A percentile compares a stretch with the other conserved stretches of the same genome.
phyloP scores from a whole-genome alignment of 2,797 vertebrate genomes.

The Gallinago stenura region DNA sequence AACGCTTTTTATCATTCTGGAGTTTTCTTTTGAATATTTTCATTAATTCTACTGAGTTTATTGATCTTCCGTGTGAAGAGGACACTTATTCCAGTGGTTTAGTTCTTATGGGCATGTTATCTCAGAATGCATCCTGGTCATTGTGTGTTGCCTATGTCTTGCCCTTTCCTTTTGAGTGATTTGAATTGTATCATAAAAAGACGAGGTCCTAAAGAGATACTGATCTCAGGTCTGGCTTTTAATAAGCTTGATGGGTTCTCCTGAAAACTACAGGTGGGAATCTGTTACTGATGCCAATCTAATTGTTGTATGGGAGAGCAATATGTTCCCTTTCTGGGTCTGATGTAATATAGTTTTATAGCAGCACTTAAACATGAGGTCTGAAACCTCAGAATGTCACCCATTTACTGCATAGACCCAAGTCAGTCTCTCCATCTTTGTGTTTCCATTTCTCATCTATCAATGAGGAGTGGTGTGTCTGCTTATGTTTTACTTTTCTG shows the following conservation, averaged over 20 bases:
- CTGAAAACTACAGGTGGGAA: not conserved
- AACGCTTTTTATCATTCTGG: not conserved
- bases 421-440: not conserved
- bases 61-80: not conserved
- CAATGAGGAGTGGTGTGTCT: not conserved
- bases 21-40: not conserved
- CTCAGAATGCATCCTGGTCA: not conserved
- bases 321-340: not conserved
- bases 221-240: not conserved
- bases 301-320: not conserved
- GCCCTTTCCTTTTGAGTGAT: not conserved
- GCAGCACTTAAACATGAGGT: not conserved
- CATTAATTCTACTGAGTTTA: not conserved
- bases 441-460: not conserved
- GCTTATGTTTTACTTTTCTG: not conserved
- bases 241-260: not conserved
- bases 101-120: not conserved
- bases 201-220: not conserved
- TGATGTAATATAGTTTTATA: not conserved
- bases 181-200: not conserved
- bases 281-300: not conserved
- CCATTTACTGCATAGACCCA: not conserved
- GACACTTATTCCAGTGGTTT: not conserved
- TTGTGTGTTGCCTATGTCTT: not conserved
- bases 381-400: not conserved